phyloP scores from a whole-genome alignment of 2,113 vertebrate species.

The Sander lucioperca region DNA sequence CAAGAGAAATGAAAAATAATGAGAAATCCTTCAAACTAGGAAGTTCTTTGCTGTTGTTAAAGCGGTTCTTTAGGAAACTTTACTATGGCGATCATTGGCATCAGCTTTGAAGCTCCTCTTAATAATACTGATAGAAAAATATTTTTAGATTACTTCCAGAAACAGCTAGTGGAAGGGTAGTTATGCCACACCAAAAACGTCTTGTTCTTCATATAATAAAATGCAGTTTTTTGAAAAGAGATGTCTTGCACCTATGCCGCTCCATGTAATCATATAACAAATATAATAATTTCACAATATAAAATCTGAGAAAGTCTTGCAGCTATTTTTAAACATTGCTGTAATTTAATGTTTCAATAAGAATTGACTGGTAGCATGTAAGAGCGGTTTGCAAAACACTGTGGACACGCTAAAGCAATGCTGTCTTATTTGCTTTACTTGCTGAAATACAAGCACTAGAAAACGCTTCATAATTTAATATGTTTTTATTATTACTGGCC shows the following conservation, averaged over 20 bases:
- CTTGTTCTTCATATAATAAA: background rate
- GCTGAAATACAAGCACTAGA: background rate
- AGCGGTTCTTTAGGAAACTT: background rate
- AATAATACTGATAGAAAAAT: background rate
- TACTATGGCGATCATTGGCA: background rate
- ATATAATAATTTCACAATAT: background rate
- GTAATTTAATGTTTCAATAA: background rate
- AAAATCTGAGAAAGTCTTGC: background rate
- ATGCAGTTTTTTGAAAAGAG: background rate
- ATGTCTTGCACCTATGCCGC: background rate
- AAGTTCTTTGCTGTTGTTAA: background rate
- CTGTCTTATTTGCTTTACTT: background rate
- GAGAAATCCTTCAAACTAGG: background rate
- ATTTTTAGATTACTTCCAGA: background rate
- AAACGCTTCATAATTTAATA: background rate
- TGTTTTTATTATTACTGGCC: background rate
- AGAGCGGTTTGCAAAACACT: background rate
- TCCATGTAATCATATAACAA: background rate
- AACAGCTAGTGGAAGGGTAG: background rate
- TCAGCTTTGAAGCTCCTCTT: background rate
- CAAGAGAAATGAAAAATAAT: no score
- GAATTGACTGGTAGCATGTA: background rate
- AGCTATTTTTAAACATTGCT: background rate
- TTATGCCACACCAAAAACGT: background rate
- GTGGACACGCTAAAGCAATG: background rate